Conservation (phyloP, 2,113 vertebrate species). For the Pogona vitticeps region DNA sequence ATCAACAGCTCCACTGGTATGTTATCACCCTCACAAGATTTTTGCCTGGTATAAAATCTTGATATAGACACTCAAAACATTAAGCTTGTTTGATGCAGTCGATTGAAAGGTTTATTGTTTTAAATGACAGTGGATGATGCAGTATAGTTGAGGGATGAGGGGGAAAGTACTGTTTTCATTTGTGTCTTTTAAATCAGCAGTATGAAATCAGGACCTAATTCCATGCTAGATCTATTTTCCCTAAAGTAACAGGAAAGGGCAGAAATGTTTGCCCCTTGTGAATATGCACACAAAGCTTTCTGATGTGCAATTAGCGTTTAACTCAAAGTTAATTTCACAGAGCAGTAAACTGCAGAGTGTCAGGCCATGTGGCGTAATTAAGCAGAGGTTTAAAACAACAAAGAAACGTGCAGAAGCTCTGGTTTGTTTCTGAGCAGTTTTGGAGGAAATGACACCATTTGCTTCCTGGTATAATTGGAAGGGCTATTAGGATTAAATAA, state of each 20-base stretch:
- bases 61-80: slow-evolving; percentile 63
- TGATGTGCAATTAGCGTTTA: slow-evolving; percentile 72
- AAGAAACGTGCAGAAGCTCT: slow-evolving; percentile 63
- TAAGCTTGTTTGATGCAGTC: slow-evolving; percentile 59
- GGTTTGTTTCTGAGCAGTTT: slow-evolving; percentile 58
- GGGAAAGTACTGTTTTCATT: slow-evolving; percentile 51
- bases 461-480: slow-evolving; percentile 72
- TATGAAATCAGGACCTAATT: slow-evolving; percentile 44
- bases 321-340: slow-evolving; percentile 73
- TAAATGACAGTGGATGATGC: slow-evolving; percentile 63
- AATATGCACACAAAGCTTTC: slow-evolving; percentile 48
- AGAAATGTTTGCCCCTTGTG: slow-evolving; percentile 1
- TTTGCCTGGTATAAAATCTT: slow-evolving; percentile 28
- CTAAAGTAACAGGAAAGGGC: slow-evolving; percentile 55
- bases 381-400: slow-evolving; percentile 70
- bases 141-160: slow-evolving; percentile 17
- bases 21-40: not conserved
- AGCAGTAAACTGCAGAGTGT: slow-evolving; percentile 61
- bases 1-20: not conserved
- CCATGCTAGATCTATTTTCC: slow-evolving; percentile 41
- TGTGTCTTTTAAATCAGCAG: slow-evolving; percentile 59
- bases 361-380: slow-evolving; percentile 59
- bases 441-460: slow-evolving; percentile 65
- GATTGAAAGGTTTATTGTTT: slow-evolving; percentile 70
- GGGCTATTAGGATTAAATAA: slow-evolving; percentile 62